Base-by-base conservation (phyloP, 2,888 invertebrate species). In the Heterodera filipjevi region DNA sequence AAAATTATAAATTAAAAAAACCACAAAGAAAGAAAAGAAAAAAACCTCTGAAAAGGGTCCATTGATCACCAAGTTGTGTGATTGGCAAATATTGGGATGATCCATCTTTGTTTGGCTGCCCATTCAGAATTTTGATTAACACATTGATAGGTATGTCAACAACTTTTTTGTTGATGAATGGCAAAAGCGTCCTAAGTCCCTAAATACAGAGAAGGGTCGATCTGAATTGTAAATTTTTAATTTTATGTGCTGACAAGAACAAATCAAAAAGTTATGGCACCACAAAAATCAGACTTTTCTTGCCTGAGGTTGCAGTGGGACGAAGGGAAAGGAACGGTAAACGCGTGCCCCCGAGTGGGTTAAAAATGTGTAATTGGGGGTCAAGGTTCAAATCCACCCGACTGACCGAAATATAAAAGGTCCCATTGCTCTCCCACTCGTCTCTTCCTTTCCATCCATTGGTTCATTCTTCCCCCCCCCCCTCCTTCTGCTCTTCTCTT, bases 81-180 rank as follows among this genome's bases (percentile, higher is more conserved):
- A 85, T 33, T 16, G 77, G 71, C 19, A 77, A 32, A 53, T 80
- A 83, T 49, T 83, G 83, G 27, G 75, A 75, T 16, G 33, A 35
- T 22, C 76, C 76, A n/a, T 81, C 84, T 22, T 82, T 27, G 30
- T 22, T n/a, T 30, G 27, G 33, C 84, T 81, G 32, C 22, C 75
- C 75, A 19, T 75, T 66, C 22, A 84, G 39, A 44, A 84, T 80
- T 46, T 70, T 66, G 71, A 74, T 71, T 49, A 85, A 68, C 59
- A 79, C 84, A 22, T 73, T 64, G 22, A 64, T 76, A 35, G 53
- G 30, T 27, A 84, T 39, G 22, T 77, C 66, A 27, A 84, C 71
- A 16, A 86, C 71, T 19, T 85, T 73, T 49, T 85, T 85, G 32
- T 27, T 80, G 66, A 84, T 66, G 71, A 73, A 78, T 27, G 85